Percentiles rank a stretch among this genome's conserved stretches.
Conservation (phyloP, 2,888 invertebrate species). For the Carabus problematicus region DNA sequence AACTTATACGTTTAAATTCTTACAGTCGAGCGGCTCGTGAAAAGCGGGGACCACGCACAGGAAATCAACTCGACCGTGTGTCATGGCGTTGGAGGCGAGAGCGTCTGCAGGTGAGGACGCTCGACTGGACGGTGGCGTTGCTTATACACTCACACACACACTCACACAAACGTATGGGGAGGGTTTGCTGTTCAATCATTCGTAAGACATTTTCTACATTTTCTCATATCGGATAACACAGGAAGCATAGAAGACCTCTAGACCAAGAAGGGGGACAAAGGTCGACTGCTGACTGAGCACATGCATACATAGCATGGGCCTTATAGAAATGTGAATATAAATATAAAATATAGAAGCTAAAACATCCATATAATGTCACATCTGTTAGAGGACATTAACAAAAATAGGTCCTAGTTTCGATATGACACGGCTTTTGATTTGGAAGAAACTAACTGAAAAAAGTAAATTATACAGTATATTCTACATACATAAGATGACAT, state of each 20-base stretch:
- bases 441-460: too few species aligned
- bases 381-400: too few species aligned
- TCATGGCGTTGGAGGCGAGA: not conserved
- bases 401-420: too few species aligned
- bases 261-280: conserved; percentile 5
- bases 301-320: conserved; percentile 12
- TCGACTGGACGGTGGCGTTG: conserved; percentile 26
- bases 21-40: conserved; percentile 18
- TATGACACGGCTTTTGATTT: too few species aligned
- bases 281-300: not conserved
- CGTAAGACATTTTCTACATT: conserved; percentile 41
- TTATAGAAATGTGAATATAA: conserved; percentile 23
- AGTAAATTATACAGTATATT: not conserved
- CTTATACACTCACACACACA: conserved; percentile 23
- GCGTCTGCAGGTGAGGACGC: conserved; percentile 18
- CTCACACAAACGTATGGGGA: not conserved
- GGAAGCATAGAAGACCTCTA: not conserved
- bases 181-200: conserved; percentile 39
- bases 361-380: too few species aligned
- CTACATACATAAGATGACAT: not conserved
- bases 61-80: conserved; percentile 7
- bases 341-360: conserved; percentile 26
- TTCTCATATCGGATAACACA: conserved; percentile 35
- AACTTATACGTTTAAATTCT: conserved; percentile 32
- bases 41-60: conserved; percentile 25